phyloP scores from a whole-genome alignment of 1,140 invertebrate genomes.

The Heliothis virescens region DNA sequence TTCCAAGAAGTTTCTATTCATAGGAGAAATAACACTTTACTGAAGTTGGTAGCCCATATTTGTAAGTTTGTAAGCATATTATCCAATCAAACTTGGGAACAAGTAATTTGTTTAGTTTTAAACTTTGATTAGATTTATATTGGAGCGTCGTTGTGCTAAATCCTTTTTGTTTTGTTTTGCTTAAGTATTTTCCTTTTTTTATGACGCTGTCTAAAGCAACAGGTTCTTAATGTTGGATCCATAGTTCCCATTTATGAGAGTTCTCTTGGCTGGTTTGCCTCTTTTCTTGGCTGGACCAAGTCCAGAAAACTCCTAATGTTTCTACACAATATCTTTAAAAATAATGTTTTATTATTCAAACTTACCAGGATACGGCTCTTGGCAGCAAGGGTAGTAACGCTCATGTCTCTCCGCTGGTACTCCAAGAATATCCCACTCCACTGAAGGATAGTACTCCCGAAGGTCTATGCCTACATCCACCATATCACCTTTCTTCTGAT shows the following conservation, averaged over 20 bases:
- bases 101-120: conserved; percentile 52
- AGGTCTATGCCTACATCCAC: conserved; percentile 96
- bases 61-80: conserved; percentile 49
- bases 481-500: conserved; percentile 92
- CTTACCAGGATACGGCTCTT: conserved; percentile 94
- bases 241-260: not conserved
- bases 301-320: too few species aligned
- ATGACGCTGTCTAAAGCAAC: not conserved
- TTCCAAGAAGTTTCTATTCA: conserved; percentile 45
- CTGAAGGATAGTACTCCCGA: conserved; percentile 97
- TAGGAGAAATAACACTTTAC: conserved; percentile 45
- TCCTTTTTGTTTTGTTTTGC: not conserved
- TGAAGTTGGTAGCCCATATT: conserved; percentile 46
- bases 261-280: too few species aligned
- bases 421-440: conserved; percentile 99
- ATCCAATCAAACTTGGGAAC: conserved; percentile 49
- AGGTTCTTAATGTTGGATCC: not conserved
- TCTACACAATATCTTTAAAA: too few species aligned
- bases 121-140: conserved; percentile 51
- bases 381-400: conserved; percentile 95
- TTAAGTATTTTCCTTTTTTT: not conserved
- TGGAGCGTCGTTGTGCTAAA: conserved; percentile 18
- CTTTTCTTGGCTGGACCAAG: too few species aligned
- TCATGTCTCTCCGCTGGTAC: conserved; percentile 96
- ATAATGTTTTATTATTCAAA: not conserved